Evolutionary conservation across 53 echinoderm and acorn worm species (phyloP), one percentile per base, ranked within the genome.

Genomic region (Luidia sarsii): DNA sequence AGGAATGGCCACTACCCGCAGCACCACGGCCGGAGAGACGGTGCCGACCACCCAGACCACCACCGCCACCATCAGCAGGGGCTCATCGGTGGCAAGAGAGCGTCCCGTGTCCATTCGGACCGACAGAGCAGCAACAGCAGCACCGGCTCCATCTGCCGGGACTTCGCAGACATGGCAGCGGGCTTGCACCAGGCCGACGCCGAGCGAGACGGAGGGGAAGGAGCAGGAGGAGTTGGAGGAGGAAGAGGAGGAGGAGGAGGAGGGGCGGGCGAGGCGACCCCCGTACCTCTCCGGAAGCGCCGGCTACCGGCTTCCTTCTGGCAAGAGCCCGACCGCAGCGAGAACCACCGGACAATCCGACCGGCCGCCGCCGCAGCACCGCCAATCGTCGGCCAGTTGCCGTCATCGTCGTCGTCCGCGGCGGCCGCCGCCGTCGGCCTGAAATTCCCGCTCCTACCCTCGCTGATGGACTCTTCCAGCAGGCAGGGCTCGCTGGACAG

Each of bases 271-370:
- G 22, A 43, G n/a, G 88, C 82, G 13, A 97, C 91, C 33, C 68
- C 87, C 25, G 62, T 97, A 22, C 97, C 97, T 24, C 87, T 97
- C 25, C 86, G 97, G 51, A 97, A 97, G 60, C 80, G 97, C 45
- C 88, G 91, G 49, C 57, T 97, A 35, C 97, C 97, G 19, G 97
- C 97, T 5, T 97, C 97, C 10, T 97, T 97, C 55, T 97, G 97
- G 97, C 93, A 97, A 71, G 97, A 97, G 39, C 97, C 96, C 4
- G 90, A 91, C 3, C 82, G 89, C 41, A 89, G 93, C 48, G 91
- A 90, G 33, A 88, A 85, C 46, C 89, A 90, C 38, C 79, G 66
- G 50, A 89, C 66, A 7, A 41, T 6, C 41, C 6, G 11, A 11
- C 43, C 54, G 23, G 65, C 48, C n/a, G 24, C 19, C 29, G 18